Percentiles rank a stretch among this genome's conserved stretches.
phyloP scores from a whole-genome alignment of 2,113 vertebrate species.

The Baryphthengus martii region DNA sequence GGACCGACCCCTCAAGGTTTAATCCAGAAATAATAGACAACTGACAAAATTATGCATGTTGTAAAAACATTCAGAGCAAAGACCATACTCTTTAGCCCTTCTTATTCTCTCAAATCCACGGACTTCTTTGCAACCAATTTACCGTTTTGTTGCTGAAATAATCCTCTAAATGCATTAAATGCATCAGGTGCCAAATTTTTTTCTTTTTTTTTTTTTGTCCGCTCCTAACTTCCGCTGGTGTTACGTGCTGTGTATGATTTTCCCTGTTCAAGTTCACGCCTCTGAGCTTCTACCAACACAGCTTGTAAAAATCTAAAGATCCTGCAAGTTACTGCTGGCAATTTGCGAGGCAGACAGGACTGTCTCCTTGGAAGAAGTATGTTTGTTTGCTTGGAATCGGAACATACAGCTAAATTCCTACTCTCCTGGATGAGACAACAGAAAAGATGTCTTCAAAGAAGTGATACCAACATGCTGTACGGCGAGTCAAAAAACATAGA shows the following conservation, averaged over 20 bases:
- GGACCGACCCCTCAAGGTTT: neutral
- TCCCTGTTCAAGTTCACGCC: neutral
- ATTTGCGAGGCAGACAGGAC: neutral
- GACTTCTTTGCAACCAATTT: neutral
- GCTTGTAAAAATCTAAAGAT: neutral
- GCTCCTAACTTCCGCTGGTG: neutral
- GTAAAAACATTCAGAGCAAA: slow-evolving; percentile 26
- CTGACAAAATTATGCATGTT: neutral
- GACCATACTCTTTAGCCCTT: slow-evolving; percentile 11
- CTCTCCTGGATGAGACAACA: neutral
- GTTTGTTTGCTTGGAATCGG: neutral
- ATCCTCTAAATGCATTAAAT: slow-evolving; percentile 20
- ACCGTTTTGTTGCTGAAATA: neutral
- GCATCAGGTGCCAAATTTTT: neutral
- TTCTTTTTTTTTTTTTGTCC: neutral
- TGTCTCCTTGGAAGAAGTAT: neutral
- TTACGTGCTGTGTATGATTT: neutral
- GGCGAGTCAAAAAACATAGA: neutral
- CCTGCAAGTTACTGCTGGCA: neutral
- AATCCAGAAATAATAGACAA: slow-evolving; percentile 44
- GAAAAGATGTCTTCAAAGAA: neutral
- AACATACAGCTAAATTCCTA: neutral
- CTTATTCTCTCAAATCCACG: slow-evolving; percentile 23
- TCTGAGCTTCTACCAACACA: neutral
- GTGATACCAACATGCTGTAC: neutral